Conservation (phyloP, 23 tunicate genomes). For the Pegea sp. region DNA sequence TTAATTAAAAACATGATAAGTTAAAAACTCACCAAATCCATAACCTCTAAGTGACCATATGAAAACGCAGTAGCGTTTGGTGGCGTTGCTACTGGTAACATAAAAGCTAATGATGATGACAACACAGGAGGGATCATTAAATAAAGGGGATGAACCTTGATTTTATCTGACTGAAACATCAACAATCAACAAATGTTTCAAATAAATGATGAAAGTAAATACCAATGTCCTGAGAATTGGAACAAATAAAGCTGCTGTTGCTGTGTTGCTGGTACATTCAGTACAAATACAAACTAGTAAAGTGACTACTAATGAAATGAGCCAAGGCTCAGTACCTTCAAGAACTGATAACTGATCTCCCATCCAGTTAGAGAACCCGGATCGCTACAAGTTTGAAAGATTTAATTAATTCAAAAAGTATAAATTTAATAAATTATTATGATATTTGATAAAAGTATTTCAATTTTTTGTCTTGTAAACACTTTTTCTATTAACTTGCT, state of each 20-base stretch:
- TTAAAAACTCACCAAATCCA: conserved; percentile 45
- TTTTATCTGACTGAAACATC: conserved; percentile 35
- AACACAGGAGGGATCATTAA: conserved; percentile 46
- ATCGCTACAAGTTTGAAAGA: too few species aligned
- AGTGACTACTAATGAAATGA: conserved; percentile 55
- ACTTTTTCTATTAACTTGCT: too few species aligned
- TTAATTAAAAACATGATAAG: too few species aligned
- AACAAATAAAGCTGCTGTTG: conserved; percentile 80
- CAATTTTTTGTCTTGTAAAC: too few species aligned
- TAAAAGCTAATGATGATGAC: conserved; percentile 56
- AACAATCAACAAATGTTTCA: too few species aligned
- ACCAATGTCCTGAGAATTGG: conserved; percentile 81
- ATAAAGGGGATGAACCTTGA: conserved; percentile 58
- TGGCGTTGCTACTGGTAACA: conserved; percentile 86
- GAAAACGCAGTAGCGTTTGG: conserved; percentile 86
- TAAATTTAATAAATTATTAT: too few species aligned
- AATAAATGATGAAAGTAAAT: conserved; percentile 2
- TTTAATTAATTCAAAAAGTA: too few species aligned
- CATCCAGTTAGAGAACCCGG: conserved; percentile 85
- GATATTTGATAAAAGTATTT: too few species aligned
- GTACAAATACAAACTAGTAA: conserved; percentile 72
- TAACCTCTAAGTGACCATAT: conserved; percentile 47
- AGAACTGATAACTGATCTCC: conserved; percentile 37
- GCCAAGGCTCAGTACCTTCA: conserved; percentile 49
- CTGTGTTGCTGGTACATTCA: conserved; percentile 78